A percentile compares a stretch with the other conserved stretches of the same genome.
These are phyloP conservation scores for Drosophila aff. DNA, from an alignment of 1,140 invertebrate species.

Conservation along the genomic window DNA sequence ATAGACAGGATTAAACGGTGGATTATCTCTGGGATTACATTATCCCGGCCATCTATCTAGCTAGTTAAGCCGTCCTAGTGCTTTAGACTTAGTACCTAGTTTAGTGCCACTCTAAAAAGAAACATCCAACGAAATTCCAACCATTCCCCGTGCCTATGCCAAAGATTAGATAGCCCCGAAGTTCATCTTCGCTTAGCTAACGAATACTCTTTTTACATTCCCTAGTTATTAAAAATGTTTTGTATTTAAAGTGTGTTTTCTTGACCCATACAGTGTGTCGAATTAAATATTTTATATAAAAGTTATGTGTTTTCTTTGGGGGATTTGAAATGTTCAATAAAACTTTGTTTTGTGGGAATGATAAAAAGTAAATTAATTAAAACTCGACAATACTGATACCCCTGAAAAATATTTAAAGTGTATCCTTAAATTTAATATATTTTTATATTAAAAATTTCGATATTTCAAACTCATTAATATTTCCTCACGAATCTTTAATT, in stretches of 20 bases:
- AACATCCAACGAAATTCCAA: conserved; percentile 29
- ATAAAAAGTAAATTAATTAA: too few species aligned
- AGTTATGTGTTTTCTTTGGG: background rate
- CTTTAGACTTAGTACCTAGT: conserved; percentile 67
- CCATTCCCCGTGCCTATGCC: conserved; percentile 63
- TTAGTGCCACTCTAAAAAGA: conserved; percentile 32
- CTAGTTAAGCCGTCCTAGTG: conserved; percentile 75
- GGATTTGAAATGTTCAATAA: too few species aligned
- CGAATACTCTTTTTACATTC: conserved; percentile 69
- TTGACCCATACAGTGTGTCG: conserved; percentile 22
- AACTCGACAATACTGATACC: too few species aligned
- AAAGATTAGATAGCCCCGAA: conserved; percentile 60
- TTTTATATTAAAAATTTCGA: too few species aligned
- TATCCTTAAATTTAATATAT: too few species aligned
- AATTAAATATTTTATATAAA: conserved; percentile 65
- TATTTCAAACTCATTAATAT: too few species aligned
- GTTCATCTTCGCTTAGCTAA: conserved; percentile 34
- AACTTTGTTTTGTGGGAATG: too few species aligned
- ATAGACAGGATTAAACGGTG: conserved; percentile 45
- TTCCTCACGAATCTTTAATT: background rate
- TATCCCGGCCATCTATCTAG: conserved; percentile 54
- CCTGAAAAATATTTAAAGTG: too few species aligned
- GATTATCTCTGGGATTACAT: background rate
- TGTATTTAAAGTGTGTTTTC: conserved; percentile 39
- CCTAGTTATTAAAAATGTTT: conserved; percentile 28